Evolutionary conservation across 2,113 vertebrate genomes (phyloP).

Genomic region (Lepisosteus oculatus): DNA sequence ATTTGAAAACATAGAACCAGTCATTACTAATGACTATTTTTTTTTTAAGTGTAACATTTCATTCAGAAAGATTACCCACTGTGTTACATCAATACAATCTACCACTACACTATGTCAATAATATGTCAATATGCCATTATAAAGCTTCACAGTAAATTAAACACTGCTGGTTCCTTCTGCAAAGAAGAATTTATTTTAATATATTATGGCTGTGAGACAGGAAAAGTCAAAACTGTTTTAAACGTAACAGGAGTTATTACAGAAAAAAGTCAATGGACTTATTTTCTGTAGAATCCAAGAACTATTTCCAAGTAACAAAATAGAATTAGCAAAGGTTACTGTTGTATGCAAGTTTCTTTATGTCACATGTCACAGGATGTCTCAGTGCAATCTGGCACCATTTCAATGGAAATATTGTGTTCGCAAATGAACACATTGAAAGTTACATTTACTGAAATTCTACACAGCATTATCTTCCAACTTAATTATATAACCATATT

Average conservation of each 20-base stretch:
- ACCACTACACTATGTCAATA: no score
- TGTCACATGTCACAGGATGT: constrained; percentile 18
- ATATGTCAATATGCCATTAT: no score
- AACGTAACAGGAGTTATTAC: not conserved
- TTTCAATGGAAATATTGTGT: constrained; percentile 6
- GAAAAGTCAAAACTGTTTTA: constrained; percentile 2
- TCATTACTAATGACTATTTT: no score
- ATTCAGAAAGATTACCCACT: no score
- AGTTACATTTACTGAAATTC: no score
- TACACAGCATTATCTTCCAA: no score
- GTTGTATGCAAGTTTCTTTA: not conserved
- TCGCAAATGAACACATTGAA: not conserved
- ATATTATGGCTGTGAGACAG: constrained; percentile 1
- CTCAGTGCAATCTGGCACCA: constrained; percentile 1
- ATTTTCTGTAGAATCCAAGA: constrained; percentile 7
- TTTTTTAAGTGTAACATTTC: no score
- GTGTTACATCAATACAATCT: no score
- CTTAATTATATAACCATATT: no score
- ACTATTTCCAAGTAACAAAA: constrained; percentile 5
- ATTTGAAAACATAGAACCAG: no score
- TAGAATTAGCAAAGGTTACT: not conserved
- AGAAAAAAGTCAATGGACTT: not conserved
- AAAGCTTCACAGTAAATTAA: no score
- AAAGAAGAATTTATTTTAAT: constrained; percentile 13
- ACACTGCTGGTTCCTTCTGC: not conserved